Evolutionary conservation across 2,888 invertebrate genomes (phyloP).

Genomic region (Heliconius charithonia): DNA sequence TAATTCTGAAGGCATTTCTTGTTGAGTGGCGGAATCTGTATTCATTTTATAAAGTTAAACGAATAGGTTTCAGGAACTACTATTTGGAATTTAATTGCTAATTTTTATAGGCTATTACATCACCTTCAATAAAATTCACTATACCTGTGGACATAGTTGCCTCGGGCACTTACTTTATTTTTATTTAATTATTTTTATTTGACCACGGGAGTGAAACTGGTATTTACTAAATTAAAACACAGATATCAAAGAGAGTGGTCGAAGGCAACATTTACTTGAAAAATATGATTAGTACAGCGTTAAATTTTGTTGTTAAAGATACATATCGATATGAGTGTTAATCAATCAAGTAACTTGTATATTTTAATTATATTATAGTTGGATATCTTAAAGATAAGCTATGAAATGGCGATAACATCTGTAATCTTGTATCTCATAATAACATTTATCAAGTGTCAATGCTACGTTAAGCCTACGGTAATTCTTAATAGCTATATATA

Average conservation of each 20-base stretch:
- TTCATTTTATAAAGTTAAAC: background rate
- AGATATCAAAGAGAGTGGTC: background rate
- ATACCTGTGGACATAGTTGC: no score
- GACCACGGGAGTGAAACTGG: background rate
- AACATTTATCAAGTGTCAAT: background rate
- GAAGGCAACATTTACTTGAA: background rate
- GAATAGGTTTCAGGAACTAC: background rate
- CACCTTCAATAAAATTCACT: no score
- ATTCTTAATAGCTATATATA: no score
- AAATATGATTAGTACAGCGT: background rate
- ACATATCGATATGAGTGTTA: constrained; percentile 3
- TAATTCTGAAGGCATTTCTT: background rate
- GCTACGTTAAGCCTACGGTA: background rate
- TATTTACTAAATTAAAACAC: background rate
- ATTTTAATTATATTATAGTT: constrained; percentile 7
- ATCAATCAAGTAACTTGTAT: constrained; percentile 15
- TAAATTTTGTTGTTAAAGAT: background rate
- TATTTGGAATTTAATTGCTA: no score
- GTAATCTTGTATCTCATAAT: background rate
- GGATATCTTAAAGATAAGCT: background rate
- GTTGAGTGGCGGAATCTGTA: background rate
- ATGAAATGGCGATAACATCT: background rate
- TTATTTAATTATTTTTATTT: background rate
- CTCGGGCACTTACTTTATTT: background rate
- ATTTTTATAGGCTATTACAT: no score